Conservation (phyloP, 2,113 vertebrate species). For the Rhinichthys klamathensis region DNA sequence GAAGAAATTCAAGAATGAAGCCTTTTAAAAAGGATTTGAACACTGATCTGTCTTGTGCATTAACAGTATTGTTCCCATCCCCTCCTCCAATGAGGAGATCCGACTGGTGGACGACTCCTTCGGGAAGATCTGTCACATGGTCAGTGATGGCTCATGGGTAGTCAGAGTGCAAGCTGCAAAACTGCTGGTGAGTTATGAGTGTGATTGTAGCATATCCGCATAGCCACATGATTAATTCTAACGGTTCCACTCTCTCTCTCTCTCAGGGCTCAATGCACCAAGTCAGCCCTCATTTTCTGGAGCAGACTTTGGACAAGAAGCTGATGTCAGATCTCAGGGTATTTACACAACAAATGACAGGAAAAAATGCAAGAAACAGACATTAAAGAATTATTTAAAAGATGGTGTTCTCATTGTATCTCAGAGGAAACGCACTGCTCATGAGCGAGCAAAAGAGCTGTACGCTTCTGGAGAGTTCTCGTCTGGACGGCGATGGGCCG, state of each 20-base stretch:
- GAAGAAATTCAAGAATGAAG: not conserved
- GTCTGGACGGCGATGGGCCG: slow-evolving; percentile 95
- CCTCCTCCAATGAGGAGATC: slow-evolving; percentile 97
- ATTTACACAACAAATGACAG: slow-evolving; percentile 21
- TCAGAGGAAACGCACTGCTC: slow-evolving; percentile 93
- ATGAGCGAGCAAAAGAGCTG: slow-evolving; percentile 94
- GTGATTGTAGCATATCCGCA: not conserved
- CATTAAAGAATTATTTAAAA: not conserved
- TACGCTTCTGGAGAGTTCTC: slow-evolving; percentile 97
- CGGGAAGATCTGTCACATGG: slow-evolving; percentile 98
- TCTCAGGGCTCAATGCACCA: slow-evolving; percentile 93
- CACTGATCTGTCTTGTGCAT: not conserved
- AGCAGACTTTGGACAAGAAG: slow-evolving; percentile 98
- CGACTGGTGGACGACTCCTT: slow-evolving; percentile 94
- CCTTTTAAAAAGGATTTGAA: not conserved
- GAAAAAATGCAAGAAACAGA: not conserved
- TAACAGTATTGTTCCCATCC: slow-evolving; percentile 92
- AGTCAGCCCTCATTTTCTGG: slow-evolving; percentile 96
- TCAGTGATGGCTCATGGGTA: slow-evolving; percentile 96
- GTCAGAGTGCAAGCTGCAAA: slow-evolving; percentile 95
- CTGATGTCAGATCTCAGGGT: slow-evolving; percentile 98
- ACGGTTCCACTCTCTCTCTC: not conserved
- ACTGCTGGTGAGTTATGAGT: slow-evolving; percentile 83
- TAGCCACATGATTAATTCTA: not conserved
- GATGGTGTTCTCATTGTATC: not conserved